phyloP scores from a whole-genome alignment of 2,888 invertebrate genomes.

The Lasius fuliginosus region DNA sequence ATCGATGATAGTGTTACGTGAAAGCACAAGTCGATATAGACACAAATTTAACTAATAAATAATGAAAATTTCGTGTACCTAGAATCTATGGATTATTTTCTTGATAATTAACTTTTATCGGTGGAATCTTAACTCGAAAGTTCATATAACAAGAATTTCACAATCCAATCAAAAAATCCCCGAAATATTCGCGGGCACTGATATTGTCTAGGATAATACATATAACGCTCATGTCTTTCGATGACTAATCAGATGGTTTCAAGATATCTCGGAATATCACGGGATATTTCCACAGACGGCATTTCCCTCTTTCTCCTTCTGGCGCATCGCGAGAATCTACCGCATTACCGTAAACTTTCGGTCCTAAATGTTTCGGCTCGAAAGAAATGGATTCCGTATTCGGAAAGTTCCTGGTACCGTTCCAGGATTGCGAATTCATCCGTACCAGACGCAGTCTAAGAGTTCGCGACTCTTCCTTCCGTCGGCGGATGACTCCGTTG shows the following conservation, averaged over 20 bases:
- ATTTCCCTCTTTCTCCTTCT: neutral
- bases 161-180: neutral
- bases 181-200: neutral
- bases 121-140: neutral
- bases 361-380: constrained; percentile 54
- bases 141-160: neutral
- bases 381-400: constrained; percentile 56
- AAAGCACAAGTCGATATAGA: neutral
- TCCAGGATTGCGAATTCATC: constrained; percentile 72
- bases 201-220: neutral
- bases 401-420: constrained; percentile 67
- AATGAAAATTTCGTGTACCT: neutral
- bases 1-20: neutral
- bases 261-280: constrained; percentile 15
- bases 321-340: constrained; percentile 18
- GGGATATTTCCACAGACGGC: neutral
- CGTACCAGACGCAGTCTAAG: constrained; percentile 71
- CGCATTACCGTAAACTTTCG: constrained; percentile 54
- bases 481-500: constrained; percentile 63
- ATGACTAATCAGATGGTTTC: constrained; percentile 2
- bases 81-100: neutral
- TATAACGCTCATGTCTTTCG: neutral
- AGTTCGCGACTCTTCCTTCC: constrained; percentile 72
- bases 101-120: neutral
- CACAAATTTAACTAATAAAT: neutral